Evolutionary conservation across 2,113 vertebrate species (phyloP).

Genomic region (Ceyx melanurus): DNA sequence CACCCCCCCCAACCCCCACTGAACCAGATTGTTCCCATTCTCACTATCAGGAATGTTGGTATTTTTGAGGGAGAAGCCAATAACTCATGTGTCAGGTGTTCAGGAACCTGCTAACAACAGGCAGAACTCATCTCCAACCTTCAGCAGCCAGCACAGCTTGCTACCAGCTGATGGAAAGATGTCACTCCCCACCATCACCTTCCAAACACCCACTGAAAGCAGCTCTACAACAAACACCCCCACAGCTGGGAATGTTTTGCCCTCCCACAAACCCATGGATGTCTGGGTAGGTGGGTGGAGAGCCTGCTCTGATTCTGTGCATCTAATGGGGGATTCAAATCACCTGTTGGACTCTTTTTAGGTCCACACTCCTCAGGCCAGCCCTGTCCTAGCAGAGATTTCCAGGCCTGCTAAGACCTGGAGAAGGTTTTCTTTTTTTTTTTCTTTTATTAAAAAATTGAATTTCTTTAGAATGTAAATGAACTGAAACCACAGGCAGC

Average conservation of each 20-base stretch:
- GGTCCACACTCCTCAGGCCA: background rate
- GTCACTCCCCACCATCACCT: background rate
- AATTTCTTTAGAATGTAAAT: constrained; percentile 60
- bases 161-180: background rate
- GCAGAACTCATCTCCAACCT: background rate
- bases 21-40: background rate
- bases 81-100: background rate
- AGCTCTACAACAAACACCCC: background rate
- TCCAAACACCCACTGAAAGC: background rate
- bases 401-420: background rate
- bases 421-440: background rate
- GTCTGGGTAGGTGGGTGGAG: background rate
- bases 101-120: background rate
- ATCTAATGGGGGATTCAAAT: background rate
- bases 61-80: background rate
- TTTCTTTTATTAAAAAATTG: background rate
- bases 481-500: constrained; percentile 23
- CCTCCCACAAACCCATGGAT: background rate
- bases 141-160: background rate
- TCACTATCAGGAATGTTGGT: background rate
- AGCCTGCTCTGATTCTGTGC: background rate
- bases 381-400: background rate
- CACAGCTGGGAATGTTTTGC: background rate
- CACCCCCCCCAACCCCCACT: background rate
- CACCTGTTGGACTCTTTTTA: background rate